phyloP scores from a whole-genome alignment of 1,140 invertebrate species.

The Globodera rostochiensis region DNA sequence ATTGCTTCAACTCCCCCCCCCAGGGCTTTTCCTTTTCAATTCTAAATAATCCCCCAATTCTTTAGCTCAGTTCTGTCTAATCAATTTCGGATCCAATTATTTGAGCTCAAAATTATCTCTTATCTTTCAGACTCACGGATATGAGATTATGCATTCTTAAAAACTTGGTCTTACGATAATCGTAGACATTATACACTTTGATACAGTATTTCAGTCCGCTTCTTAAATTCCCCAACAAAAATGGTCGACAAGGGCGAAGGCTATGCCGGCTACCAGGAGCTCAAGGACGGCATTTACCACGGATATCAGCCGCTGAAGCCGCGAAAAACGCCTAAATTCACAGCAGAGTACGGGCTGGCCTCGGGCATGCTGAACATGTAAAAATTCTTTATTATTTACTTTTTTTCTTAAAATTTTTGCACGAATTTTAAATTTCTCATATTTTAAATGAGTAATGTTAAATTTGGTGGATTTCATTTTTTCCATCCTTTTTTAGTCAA shows the following conservation, averaged over 20 bases:
- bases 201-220: not conserved
- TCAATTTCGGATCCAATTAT: not conserved
- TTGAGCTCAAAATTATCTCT: too few species aligned
- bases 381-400: not conserved
- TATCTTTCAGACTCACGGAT: too few species aligned
- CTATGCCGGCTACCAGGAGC: constrained; percentile 31
- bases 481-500: too few species aligned
- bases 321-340: constrained; percentile 29
- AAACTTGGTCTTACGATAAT: too few species aligned
- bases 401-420: too few species aligned
- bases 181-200: too few species aligned
- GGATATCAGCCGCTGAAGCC: constrained; percentile 37
- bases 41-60: not conserved
- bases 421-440: too few species aligned
- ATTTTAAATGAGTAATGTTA: too few species aligned
- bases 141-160: too few species aligned
- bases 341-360: constrained; percentile 3
- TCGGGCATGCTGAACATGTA: constrained; percentile 42
- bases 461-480: too few species aligned
- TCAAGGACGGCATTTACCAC: constrained; percentile 30
- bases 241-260: constrained; percentile 33
- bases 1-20: not conserved
- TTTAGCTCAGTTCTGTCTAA: not conserved
- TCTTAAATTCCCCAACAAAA: not conserved
- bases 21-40: not conserved